Base-by-base conservation (phyloP, 2,888 invertebrate genomes). In the Bimastos eiseni region DNA sequence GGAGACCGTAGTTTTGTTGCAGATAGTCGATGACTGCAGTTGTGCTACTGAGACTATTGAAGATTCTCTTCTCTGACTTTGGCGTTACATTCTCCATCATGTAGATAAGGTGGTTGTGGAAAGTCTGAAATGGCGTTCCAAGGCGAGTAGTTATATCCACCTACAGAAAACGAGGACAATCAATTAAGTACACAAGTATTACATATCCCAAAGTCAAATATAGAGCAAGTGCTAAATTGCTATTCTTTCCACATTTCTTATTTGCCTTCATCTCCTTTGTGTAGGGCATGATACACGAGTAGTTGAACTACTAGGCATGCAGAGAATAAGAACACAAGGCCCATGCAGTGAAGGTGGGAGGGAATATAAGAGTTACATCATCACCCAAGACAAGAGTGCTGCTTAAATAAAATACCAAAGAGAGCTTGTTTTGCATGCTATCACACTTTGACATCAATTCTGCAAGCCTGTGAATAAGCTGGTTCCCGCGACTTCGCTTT, bases 41-140 rank as follows among this genome's bases (percentile, higher is more conserved):
- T 17, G 92, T 92, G 84, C 93, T 92, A 19, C 86, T 83, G 2
- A 93, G 89, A 34, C 92, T 88, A 70, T 98, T 98, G 94, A 99
- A 98, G 89, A 97, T 95, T 92, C 96, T 96, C 93, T 97, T 97
- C 93, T 97, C 96, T 90, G 96, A 95, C 93, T 97, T 97, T 0
- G 96, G 96, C 93, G 98, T 96, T 83, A 97, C 94, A 95, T 97
- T 97, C 93, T 98, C 98, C 93, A 98, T 96, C 99, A 99, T 99
- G 94, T 98, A 98, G 90, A 98, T 97, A 92, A 99, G 96, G 95
- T 99, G 99, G 94, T 99, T 98, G 95, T 99, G 99, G 94, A 99
- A 98, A 94, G 97, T 97, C 93, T 97, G 97, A 95, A 97, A 98
- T 90, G 96, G 96, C 91, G 97, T 96, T 91, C 97, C 96, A 92